Conservation (phyloP, 2,113 vertebrate species). For the Trogon melanurus region DNA sequence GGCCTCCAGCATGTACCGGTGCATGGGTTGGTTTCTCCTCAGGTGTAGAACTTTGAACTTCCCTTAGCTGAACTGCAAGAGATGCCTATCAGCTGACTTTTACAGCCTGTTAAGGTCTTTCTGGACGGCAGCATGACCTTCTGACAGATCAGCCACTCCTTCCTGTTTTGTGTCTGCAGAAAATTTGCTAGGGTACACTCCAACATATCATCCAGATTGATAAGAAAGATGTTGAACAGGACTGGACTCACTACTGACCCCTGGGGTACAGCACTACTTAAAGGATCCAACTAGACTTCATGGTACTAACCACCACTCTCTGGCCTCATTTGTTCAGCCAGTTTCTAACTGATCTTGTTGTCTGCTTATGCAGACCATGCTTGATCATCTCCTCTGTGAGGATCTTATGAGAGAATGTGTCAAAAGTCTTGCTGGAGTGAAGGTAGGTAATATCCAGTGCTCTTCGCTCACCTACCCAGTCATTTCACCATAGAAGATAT, state of each 20-base stretch:
- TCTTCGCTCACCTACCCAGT: background rate
- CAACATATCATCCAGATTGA: too few relatives aligned
- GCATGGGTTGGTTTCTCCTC: background rate
- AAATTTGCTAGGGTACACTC: background rate
- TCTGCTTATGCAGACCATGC: background rate
- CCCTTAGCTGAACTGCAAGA: background rate
- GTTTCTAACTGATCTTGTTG: background rate
- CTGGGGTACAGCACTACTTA: background rate
- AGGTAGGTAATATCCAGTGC: background rate
- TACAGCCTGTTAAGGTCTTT: background rate
- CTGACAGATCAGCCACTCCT: background rate
- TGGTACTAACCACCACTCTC: background rate
- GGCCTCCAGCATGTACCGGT: background rate
- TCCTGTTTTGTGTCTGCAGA: background rate
- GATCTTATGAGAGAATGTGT: background rate
- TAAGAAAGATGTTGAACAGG: background rate
- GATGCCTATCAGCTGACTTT: background rate
- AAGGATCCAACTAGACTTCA: background rate
- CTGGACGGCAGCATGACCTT: background rate
- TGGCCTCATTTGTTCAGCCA: background rate
- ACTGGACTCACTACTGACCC: background rate
- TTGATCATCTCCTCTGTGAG: background rate
- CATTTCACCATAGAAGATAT: background rate
- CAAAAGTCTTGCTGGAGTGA: background rate
- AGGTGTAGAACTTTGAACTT: background rate